Base-by-base conservation (phyloP, 2,888 invertebrate genomes). In the Eupithecia exiguata region DNA sequence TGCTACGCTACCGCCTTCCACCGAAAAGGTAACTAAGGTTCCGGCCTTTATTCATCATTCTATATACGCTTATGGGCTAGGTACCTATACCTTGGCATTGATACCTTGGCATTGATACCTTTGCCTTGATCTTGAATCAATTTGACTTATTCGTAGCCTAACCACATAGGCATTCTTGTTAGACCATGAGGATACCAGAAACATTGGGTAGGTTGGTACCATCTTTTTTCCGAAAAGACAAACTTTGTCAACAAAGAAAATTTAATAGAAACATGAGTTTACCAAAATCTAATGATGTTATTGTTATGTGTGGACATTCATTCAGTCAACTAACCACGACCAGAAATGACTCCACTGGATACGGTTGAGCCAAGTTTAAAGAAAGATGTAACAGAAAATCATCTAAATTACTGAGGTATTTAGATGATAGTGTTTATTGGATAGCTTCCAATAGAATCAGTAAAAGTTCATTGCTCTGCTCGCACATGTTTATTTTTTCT, bases 391-490 rank as follows among this genome's bases (percentile, higher is more conserved):
- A n/a, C 38, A 14, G 6, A 66, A 14, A 66, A 66, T 40, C 38
- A n/a, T n/a, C 38, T n/a, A 43, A 63, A 43, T 30, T 49, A 35
- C 53, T 65, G 4, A 21, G 21, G 7, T 35, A n/a, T 36, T n/a
- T n/a, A n/a, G n/a, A n/a, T n/a, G n/a, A n/a, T 62, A 62, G 35
- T 49, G 63, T 62, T 68, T 69, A 66, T 71, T 80, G 79, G 80
- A 74, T n/a, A 49, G 43, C 18, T 35, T 75, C 77, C 78, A 80
- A 77, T 49, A 46, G 14, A 74, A 74, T 21, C 18, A 43, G 62
- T 71, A 70, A 61, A 79, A 79, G 80, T 79, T 80, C 79, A 76
- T 67, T 78, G 78, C 72, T 73, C 78, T 77, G 77, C 72, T 70
- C 76, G 71, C 70, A 69, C 68, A 74, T 70, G 78, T 77, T 72